Conservation (phyloP, 2,888 invertebrate species). For the Philaethria dido region DNA sequence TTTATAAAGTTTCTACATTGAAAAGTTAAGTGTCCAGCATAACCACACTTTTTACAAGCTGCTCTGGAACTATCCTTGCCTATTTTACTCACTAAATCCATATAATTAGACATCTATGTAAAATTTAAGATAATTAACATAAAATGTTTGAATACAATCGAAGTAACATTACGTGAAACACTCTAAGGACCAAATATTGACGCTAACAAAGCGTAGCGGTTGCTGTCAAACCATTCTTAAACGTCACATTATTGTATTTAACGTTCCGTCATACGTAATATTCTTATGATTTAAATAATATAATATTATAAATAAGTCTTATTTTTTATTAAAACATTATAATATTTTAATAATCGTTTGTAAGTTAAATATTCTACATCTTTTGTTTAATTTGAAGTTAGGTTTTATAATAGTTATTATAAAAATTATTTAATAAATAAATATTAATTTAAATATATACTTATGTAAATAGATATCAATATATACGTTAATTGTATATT, state of each 20-base stretch:
- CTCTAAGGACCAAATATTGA: too few relatives aligned
- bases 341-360: too few relatives aligned
- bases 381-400: too few relatives aligned
- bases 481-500: neutral
- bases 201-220: neutral
- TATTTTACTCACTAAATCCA: constrained; percentile 71
- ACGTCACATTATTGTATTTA: neutral
- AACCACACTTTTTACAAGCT: constrained; percentile 97
- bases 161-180: constrained; percentile 44
- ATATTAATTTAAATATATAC: too few relatives aligned
- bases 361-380: too few relatives aligned
- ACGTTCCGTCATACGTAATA: constrained; percentile 25
- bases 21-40: constrained; percentile 97
- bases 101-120: constrained; percentile 68
- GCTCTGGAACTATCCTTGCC: constrained; percentile 91
- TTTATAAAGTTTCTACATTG: constrained; percentile 98
- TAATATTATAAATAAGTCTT: too few relatives aligned
- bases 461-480: too few relatives aligned
- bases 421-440: too few relatives aligned
- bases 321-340: too few relatives aligned
- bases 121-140: constrained; percentile 35
- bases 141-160: constrained; percentile 40
- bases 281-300: too few relatives aligned
- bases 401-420: too few relatives aligned
- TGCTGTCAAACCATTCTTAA: constrained; percentile 7